Evolutionary conservation across 2,797 vertebrate species (phyloP).

Genomic region (Malacoraja senta): DNA sequence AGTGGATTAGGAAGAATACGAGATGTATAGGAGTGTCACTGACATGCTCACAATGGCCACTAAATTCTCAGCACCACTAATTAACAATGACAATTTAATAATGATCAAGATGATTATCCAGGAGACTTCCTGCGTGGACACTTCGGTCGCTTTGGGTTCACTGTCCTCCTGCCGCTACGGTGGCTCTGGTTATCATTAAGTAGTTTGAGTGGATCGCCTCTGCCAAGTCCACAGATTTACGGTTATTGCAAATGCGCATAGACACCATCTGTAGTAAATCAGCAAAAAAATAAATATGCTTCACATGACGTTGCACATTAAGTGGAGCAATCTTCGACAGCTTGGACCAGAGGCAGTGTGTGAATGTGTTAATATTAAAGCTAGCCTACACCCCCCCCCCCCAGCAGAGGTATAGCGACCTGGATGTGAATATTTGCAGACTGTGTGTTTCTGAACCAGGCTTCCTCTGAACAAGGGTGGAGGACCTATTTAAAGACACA

Average conservation of each 20-base stretch:
- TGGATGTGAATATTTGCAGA: not conserved
- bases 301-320: not conserved
- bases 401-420: not conserved
- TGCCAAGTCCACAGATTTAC: not conserved
- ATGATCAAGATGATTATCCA: not conserved
- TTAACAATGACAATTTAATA: not conserved
- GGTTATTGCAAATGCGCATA: not conserved
- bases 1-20: not conserved
- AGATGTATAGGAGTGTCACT: not conserved
- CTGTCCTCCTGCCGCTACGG: not conserved
- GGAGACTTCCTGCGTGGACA: not conserved
- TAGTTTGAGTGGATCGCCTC: not conserved
- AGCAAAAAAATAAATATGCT: not conserved
- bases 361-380: not conserved
- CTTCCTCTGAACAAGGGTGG: not conserved
- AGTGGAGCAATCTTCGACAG: not conserved
- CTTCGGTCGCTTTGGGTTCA: not conserved
- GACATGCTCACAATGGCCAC: not conserved
- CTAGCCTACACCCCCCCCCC: not conserved
- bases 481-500: not conserved
- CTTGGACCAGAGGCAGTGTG: too few relatives aligned
- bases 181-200: slow-evolving; percentile 10
- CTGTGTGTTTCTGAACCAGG: too few relatives aligned
- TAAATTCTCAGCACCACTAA: not conserved
- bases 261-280: not conserved